Evolutionary conservation across 2,113 vertebrate genomes (phyloP), one percentile per base, ranked within the genome.

Genomic region (Leuciscus idus): DNA sequence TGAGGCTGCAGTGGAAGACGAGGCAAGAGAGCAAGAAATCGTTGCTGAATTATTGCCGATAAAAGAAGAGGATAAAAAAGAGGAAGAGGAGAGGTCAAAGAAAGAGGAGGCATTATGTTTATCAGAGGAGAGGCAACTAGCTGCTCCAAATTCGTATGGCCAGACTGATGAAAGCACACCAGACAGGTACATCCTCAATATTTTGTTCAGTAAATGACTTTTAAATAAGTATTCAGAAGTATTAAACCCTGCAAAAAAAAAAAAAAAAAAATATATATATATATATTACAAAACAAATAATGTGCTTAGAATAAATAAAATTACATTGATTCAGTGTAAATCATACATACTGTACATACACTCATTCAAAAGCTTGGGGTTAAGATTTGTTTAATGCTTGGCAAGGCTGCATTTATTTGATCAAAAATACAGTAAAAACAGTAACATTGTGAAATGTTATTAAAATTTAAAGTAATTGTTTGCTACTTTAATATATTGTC

Each of bases 151-250:
- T 55, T 73, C 84, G 82, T 59, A 72, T 52, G 48, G 30, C 33
- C 74, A 89, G 28, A 82, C 81, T 61, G 82, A 74, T 82, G 87
- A 55, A 75, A 36, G 68, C 19, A 52, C 82, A 12, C 83, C 88
- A 50, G 91, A 94, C 33, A 94, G 93, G 94, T 95, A 89, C 2
- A 28, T 33, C 59, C 21, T 48, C 23, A 6, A 55, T 77, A 19
- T 39, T 55, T 75, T 66, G 46, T 70, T 86, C 13, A 74, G 36
- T 0, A 26, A 48, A 46, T 74, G 2, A 66, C 13, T 66, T 64
- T 68, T 5, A 30, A 5, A 33, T 68, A 17, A 52, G 17, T 15
- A 52, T 39, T 13, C 50, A 52, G 50, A 17, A 19, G 15, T 52
- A 52, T 52, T 52, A 52, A 55, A 55, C 52, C 17, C 52, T 55